Evolutionary conservation across 1,140 invertebrate genomes (phyloP).

Genomic region (Drosophila setifemur): DNA sequence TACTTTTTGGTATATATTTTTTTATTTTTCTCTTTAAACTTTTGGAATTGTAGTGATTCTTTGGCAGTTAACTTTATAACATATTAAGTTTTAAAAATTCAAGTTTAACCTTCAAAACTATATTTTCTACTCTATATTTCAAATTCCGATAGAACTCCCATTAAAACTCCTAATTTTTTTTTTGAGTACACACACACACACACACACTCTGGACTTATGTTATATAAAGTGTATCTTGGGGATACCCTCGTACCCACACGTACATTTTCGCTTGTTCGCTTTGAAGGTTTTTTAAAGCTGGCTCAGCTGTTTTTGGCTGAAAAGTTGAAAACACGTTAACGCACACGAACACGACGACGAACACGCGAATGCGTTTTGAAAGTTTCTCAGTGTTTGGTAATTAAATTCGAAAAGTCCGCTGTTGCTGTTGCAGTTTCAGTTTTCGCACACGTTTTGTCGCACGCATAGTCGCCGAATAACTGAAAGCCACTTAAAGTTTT

Average conservation of each 20-base stretch:
- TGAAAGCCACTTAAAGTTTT: conserved; percentile 73
- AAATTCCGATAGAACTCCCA: too few species aligned
- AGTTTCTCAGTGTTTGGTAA: conserved; percentile 36
- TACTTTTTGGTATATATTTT: too few species aligned
- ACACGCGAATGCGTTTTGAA: conserved; percentile 39
- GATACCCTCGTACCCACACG: conserved; percentile 1
- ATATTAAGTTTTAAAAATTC: too few species aligned
- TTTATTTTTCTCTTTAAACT: too few species aligned
- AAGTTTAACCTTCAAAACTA: too few species aligned
- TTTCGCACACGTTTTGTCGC: conserved; percentile 73
- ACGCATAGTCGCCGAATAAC: conserved; percentile 75
- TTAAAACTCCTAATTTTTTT: neutral
- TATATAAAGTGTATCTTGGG: conserved; percentile 28
- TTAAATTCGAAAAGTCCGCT: conserved; percentile 43
- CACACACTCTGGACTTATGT: conserved; percentile 14
- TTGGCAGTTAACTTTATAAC: too few species aligned
- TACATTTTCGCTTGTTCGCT: conserved; percentile 22
- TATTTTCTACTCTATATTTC: too few species aligned
- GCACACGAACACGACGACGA: conserved; percentile 10
- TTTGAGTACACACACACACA: neutral
- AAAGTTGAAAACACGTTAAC: conserved; percentile 39
- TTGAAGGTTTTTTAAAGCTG: conserved; percentile 22
- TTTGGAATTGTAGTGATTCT: too few species aligned
- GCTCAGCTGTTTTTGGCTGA: conserved; percentile 32
- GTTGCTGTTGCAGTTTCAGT: conserved; percentile 15